Evolutionary conservation across 92 coral and sea anemone genomes (phyloP), one percentile per base, ranked within the genome.

Genomic region (Bergia puertoricense): DNA sequence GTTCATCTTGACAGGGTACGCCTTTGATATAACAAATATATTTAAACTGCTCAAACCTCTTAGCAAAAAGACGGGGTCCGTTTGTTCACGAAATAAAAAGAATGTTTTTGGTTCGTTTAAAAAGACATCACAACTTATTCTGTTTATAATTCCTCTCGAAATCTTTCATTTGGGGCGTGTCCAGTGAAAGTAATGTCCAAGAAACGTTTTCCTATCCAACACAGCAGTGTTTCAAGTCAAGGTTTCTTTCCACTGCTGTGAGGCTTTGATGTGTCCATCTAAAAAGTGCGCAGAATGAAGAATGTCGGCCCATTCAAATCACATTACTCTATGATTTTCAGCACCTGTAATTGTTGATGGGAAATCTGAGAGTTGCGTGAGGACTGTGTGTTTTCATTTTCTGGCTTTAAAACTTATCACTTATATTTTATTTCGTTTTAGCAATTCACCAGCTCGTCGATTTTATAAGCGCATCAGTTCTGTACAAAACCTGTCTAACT

Each of bases 101-200:
- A 71, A 71, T 69, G 30, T 79, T 68, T 71, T 71, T 16, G 66
- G 39, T 84, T 36, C 30, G 8, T 43, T 69, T 18, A 11, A 80
- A 46, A 72, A 71, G 42, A 50, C 77, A 72, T 41, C 42, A 45
- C 23, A 69, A 84, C 65, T 22, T 22, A 46, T 80, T 57, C 73
- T 37, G 41, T 71, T 46, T 84, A 43, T 46, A 43, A 69, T 30
- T 54, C 36, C 57, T 67, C 45, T 83, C 44, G 54, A 48, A 84
- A 6, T 82, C 48, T 46, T 71, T 50, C 36, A 15, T 69, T 84
- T 48, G 15, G 87, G 79, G 87, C 77, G 87, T 71, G 79, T 69
- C 78, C 71, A 38, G 36, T 20, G 45, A 67, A 4, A 46, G 67
- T 37, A 14, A 20, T 30, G 38, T 68, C 44, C 57, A 46, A 69